Percentiles rank a stretch among this genome's conserved stretches.
Conservation (phyloP, 2,113 vertebrate species). For the Tinamus guttatus region DNA sequence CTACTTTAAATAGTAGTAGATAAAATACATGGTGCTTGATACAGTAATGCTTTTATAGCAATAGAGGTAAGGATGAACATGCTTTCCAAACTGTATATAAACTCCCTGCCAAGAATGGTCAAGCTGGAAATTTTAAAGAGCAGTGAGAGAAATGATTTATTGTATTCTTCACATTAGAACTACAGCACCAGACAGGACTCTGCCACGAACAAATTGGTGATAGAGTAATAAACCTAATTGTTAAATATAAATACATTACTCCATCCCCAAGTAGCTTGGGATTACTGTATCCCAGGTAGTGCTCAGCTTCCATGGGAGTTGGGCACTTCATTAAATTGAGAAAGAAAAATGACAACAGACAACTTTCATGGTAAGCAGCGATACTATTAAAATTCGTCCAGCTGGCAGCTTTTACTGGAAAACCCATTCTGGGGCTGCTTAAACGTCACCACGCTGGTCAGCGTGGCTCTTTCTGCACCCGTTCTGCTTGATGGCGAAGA, state of each 20-base stretch:
- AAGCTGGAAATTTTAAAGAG: background rate
- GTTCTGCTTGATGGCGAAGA: slow-evolving; percentile 59
- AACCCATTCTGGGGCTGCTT: slow-evolving; percentile 31
- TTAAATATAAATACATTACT: background rate
- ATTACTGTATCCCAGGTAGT: background rate
- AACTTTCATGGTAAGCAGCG: background rate
- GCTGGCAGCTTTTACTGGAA: background rate
- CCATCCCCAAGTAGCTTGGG: background rate
- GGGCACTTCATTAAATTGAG: background rate
- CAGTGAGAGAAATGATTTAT: background rate
- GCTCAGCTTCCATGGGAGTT: background rate
- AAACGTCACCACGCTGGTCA: slow-evolving; percentile 55
- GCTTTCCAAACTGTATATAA: background rate
- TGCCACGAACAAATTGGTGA: background rate
- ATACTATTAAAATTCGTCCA: background rate
- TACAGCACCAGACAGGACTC: background rate
- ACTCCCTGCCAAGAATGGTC: background rate
- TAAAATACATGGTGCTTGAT: background rate
- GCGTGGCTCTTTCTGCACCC: slow-evolving; percentile 59
- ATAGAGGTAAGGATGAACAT: background rate
- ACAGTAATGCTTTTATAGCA: background rate
- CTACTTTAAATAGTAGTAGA: background rate
- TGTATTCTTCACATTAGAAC: background rate
- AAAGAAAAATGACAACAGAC: background rate
- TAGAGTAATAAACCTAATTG: background rate